Conservation (phyloP, 2,888 invertebrate species). For the Drosophila monieri region DNA sequence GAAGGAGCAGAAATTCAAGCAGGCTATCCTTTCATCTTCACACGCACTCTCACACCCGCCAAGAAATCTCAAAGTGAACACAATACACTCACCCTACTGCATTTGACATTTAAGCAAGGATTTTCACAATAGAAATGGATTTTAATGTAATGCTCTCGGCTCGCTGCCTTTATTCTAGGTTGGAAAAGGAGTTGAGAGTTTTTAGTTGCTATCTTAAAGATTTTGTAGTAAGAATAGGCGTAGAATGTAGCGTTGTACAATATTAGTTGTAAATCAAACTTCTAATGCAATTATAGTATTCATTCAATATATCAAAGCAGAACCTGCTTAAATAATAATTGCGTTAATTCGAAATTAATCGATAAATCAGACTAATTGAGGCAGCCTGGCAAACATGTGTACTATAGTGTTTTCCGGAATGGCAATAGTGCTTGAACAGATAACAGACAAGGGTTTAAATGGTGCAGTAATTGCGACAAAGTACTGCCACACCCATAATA, state of each 20-base stretch:
- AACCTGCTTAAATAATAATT: background rate
- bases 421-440: constrained; percentile 1
- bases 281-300: too few relatives aligned
- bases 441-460: constrained; percentile 10
- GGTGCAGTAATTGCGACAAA: constrained; percentile 46
- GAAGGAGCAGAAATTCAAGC: constrained; percentile 30
- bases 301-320: background rate
- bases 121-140: constrained; percentile 71
- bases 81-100: constrained; percentile 24
- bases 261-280: too few relatives aligned
- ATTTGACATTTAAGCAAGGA: constrained; percentile 68
- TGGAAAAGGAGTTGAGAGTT: constrained; percentile 12
- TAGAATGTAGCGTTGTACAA: too few relatives aligned
- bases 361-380: constrained; percentile 12
- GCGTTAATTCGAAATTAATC: background rate
- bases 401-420: background rate
- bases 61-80: constrained; percentile 5
- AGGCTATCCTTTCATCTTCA: constrained; percentile 46
- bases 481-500: constrained; percentile 20
- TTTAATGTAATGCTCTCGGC: constrained; percentile 69
- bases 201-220: background rate
- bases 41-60: constrained; percentile 4
- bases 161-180: constrained; percentile 54
- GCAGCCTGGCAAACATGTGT: constrained; percentile 14
- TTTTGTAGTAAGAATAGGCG: too few relatives aligned